Conservation (phyloP, 2,888 invertebrate genomes). For the Pterostichus niger region DNA sequence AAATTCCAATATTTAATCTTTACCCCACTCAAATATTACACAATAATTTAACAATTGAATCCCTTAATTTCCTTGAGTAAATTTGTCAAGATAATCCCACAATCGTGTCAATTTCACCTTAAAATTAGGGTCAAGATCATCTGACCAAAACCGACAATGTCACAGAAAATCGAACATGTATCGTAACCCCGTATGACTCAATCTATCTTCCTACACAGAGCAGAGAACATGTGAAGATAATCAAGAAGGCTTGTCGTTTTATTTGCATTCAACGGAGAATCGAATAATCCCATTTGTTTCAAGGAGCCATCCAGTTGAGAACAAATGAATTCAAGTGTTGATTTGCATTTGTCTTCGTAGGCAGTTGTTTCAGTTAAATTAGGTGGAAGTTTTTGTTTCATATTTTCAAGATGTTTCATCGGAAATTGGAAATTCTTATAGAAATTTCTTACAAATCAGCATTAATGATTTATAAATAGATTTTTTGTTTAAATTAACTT, state of each 20-base stretch:
- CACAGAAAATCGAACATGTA: not conserved
- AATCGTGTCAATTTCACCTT: not conserved
- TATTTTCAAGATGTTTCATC: no score
- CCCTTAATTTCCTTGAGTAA: no score
- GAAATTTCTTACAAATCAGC: no score
- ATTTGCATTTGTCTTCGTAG: slow-evolving; percentile 12
- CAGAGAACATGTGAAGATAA: not conserved
- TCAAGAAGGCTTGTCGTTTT: not conserved
- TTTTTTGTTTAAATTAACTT: no score
- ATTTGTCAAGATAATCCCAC: no score
- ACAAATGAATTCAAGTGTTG: slow-evolving; percentile 11
- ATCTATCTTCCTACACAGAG: not conserved
- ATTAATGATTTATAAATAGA: no score
- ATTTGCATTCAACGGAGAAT: not conserved
- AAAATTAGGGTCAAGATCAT: slow-evolving; percentile 26
- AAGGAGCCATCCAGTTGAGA: not conserved
- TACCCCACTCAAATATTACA: no score
- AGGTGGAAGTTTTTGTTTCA: no score
- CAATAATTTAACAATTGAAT: no score
- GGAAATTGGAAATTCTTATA: no score
- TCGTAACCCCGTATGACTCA: not conserved
- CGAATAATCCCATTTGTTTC: slow-evolving; percentile 12
- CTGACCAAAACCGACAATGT: not conserved
- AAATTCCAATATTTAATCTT: no score
- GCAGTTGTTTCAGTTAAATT: not conserved